Conservation (phyloP, 2,888 invertebrate genomes). For the Noctua janthina region DNA sequence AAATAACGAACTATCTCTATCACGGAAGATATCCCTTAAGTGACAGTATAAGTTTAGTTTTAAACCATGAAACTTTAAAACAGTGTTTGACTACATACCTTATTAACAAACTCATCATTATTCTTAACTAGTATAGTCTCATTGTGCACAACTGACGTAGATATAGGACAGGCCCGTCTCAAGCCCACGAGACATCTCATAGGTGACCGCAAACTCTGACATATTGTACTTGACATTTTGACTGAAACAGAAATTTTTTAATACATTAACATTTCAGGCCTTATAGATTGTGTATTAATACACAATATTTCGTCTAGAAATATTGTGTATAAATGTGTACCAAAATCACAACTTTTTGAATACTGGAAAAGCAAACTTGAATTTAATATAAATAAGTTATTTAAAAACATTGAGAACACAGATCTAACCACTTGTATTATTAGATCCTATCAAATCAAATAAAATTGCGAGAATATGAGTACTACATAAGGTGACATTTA, state of each 20-base stretch:
- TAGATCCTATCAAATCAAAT: neutral
- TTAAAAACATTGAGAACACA: neutral
- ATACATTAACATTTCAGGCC: neutral
- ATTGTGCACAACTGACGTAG: conserved; percentile 86
- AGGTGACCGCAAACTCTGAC: conserved; percentile 84
- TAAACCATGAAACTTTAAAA: too few relatives aligned
- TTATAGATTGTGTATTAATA: neutral
- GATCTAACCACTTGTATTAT: neutral
- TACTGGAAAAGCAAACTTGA: neutral
- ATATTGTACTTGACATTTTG: conserved; percentile 84
- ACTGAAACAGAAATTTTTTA: conserved; percentile 52
- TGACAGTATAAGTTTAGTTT: too few relatives aligned
- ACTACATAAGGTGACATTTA: neutral
- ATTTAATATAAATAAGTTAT: neutral
- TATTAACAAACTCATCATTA: conserved; percentile 94
- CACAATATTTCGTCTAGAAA: neutral
- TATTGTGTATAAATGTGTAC: neutral
- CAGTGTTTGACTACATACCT: conserved; percentile 84
- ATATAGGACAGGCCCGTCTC: conserved; percentile 77
- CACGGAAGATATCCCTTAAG: too few relatives aligned
- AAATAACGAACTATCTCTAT: too few relatives aligned
- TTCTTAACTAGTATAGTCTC: conserved; percentile 92
- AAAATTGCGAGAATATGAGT: neutral
- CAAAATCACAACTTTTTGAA: neutral
- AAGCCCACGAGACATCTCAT: conserved; percentile 78